Percentiles rank a stretch among this genome's conserved stretches.
These are phyloP conservation scores for Drusus annulatus DNA, from an alignment of 1,140 invertebrate genomes.

Conservation along the genomic window DNA sequence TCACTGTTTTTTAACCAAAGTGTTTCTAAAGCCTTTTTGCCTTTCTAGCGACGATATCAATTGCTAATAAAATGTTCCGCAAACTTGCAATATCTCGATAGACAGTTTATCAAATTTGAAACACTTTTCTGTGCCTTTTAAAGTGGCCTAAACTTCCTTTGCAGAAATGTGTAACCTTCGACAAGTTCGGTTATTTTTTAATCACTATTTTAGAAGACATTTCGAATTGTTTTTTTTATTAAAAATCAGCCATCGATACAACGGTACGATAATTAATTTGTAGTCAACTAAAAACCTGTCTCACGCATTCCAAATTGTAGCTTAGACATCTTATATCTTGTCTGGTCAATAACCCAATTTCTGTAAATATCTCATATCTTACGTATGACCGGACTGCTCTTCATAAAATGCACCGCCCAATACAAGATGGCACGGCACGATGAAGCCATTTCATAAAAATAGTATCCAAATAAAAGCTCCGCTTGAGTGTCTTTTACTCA, in stretches of 20 bases:
- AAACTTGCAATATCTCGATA: too few relatives aligned
- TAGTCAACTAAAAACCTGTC: background rate
- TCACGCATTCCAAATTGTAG: background rate
- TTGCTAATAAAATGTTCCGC: too few relatives aligned
- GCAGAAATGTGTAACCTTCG: too few relatives aligned
- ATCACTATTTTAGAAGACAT: too few relatives aligned
- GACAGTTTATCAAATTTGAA: too few relatives aligned
- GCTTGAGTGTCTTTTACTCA: background rate
- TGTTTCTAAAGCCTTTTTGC: too few relatives aligned
- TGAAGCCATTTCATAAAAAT: background rate
- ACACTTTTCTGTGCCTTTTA: too few relatives aligned
- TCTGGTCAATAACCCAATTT: background rate
- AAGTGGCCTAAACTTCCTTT: too few relatives aligned
- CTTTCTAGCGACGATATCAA: too few relatives aligned
- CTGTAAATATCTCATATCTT: constrained; percentile 1
- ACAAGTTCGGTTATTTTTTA: too few relatives aligned
- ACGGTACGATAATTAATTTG: background rate
- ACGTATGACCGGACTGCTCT: background rate
- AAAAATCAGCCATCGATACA: background rate
- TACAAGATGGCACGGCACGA: background rate
- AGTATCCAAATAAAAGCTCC: background rate
- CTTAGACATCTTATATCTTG: background rate
- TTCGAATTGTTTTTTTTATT: background rate
- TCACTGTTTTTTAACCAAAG: too few relatives aligned
- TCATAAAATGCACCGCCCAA: background rate